Percentiles rank a stretch among this genome's conserved stretches.
These are phyloP conservation scores for Haplotaxodon microlepis DNA, from an alignment of 2,113 vertebrate species.

Conservation along the genomic window DNA sequence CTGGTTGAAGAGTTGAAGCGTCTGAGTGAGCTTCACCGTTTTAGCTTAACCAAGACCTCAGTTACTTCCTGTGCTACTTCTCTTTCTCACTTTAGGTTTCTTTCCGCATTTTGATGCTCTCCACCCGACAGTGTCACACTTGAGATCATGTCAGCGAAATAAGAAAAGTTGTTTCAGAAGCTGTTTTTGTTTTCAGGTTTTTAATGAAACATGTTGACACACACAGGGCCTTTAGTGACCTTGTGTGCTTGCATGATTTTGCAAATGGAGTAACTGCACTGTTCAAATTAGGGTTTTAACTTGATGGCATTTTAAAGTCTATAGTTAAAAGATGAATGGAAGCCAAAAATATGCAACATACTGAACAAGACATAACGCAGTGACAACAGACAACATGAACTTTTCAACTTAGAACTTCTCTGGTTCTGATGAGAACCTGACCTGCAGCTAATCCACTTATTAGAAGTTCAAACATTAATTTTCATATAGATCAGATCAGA, in stretches of 20 bases:
- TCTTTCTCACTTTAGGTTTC: conserved; percentile 19
- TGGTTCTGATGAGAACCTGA: not conserved
- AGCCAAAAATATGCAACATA: not conserved
- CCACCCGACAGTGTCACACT: not conserved
- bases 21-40: not conserved
- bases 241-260: not conserved
- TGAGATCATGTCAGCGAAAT: not conserved
- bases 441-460: not conserved
- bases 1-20: not conserved
- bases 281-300: not conserved
- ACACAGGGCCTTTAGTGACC: not conserved
- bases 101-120: conserved; percentile 5
- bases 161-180: not conserved
- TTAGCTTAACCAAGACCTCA: conserved; percentile 49
- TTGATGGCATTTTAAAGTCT: not conserved
- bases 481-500: not conserved
- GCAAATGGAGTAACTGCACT: not conserved
- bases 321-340: not conserved
- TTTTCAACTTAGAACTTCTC: not conserved
- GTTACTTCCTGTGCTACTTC: conserved; percentile 75
- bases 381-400: not conserved
- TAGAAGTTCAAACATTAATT: not conserved
- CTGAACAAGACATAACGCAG: not conserved
- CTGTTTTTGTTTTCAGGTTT: not conserved
- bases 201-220: not conserved